Evolutionary conservation across 2,797 vertebrate genomes (phyloP), one percentile per base, ranked within the genome.

Genomic region (Acanthurus lineatus): DNA sequence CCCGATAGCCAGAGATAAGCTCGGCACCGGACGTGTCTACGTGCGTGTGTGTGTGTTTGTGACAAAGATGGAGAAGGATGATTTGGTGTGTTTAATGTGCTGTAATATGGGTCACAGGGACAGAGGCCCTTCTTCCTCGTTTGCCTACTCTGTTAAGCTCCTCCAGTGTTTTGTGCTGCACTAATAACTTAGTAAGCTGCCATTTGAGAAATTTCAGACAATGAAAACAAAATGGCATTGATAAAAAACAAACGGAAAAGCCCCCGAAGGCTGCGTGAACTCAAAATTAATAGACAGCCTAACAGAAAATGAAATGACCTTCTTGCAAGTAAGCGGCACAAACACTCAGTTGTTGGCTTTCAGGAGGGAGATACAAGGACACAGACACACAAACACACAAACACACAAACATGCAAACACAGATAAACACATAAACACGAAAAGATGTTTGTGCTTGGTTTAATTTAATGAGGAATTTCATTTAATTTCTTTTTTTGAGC

Each of bases 21-120:
- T 73, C 12, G 32, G 61, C 57, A 25, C 8, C 32, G 19, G 40
- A 35, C 17, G 19, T 51, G 38, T 38, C 0, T 22, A 19, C 49
- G 28, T 42, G 32, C 68, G 2, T 22, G 28, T 10, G 20, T 47
- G 45, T 32, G 15, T 67, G 40, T 16, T 2, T 45, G 52, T 11
- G 2, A 6, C 11, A 14, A 15, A 54, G 28, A 47, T 20, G 22
- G 42, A 25, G 19, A 48, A 28, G 38, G 38, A 53, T n/a, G 51
- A 54, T 66, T 81, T 72, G 32, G 40, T 75, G 68, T 56, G 57
- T 78, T 84, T 75, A 82, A 80, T 76, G 73, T 76, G 6, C 6
- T 84, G 62, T 81, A 74, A 89, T 88, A 16, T 83, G 54, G 79
- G 83, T 82, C 71, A 84, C 60, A 57, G 60, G 60, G 61, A 81